Evolutionary conservation across 2,888 invertebrate genomes (phyloP), one percentile per base, ranked within the genome.

Genomic region (Ophion obscuratus): DNA sequence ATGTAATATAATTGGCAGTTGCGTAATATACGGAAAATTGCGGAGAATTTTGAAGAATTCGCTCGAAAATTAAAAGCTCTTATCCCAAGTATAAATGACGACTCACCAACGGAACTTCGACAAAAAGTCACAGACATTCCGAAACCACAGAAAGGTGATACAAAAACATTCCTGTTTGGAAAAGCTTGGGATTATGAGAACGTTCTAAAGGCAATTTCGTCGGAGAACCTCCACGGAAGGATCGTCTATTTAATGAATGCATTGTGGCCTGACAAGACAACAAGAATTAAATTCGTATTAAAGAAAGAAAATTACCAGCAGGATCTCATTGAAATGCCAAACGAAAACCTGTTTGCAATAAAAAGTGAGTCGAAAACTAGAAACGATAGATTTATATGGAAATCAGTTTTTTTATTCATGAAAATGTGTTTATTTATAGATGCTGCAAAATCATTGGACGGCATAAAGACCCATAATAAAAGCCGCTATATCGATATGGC

Each of bases 401-500:
- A 68, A 68, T 68, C 66, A 24, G 24, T 24, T 24, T 24, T 68
- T 24, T 68, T 68, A 47, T 68, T 68, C n/a, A 68, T 68, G 68
- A 68, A 68, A 68, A 68, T 68, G 68, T 68, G 44, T 68, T 47
- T 47, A 68, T n/a, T 57, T 71, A 59, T 36, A 71, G 59, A 71
- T 71, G 71, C 59, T 36, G 71, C 71, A 71, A 59, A 73, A 73
- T 73, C 59, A 57, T 59, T 73, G 73, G 73, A 73, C 73, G 73
- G 73, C 27, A 59, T 73, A 73, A 73, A 73, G 59, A 59, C 73
- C 20, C 68, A 68, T 10, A 68, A 68, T 47, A 27, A 40, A 36
- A 67, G 67, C 27, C 70, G 27, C 70, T 70, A 44, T n/a, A 20
- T 53, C 70, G 73, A 73, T 73, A 31, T 31, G 59, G 17, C 73